phyloP scores from a whole-genome alignment of 2,797 vertebrate species.

The Graptemys geographica region DNA sequence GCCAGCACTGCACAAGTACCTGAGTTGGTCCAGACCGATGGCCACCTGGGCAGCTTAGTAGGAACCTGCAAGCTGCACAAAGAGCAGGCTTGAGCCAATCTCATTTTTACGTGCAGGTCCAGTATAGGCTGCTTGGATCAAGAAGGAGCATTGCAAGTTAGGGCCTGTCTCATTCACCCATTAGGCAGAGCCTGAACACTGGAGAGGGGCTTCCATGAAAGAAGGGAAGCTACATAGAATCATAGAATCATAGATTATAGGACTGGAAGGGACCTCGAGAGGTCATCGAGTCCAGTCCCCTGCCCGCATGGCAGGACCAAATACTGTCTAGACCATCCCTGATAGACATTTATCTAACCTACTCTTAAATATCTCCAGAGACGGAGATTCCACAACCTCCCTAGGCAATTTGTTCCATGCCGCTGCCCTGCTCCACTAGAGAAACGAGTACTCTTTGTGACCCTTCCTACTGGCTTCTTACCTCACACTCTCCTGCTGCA shows the following conservation, averaged over 20 bases:
- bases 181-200: neutral
- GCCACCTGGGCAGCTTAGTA: neutral
- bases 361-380: too few species aligned
- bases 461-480: neutral
- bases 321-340: too few species aligned
- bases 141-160: neutral
- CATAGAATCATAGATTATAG: too few species aligned
- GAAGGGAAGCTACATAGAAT: neutral
- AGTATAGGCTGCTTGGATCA: neutral
- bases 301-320: too few species aligned
- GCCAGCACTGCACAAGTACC: neutral
- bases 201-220: neutral
- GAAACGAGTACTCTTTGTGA: neutral
- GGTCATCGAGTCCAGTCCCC: too few species aligned
- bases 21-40: neutral
- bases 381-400: too few species aligned
- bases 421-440: neutral
- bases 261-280: too few species aligned
- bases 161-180: neutral
- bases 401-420: too few species aligned
- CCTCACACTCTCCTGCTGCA: neutral
- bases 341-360: too few species aligned
- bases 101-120: neutral
- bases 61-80: neutral
- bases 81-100: neutral